Percentiles rank a stretch among this genome's conserved stretches.
Evolutionary conservation across 2,888 invertebrate genomes (phyloP).

Genomic region (Carabus problematicus): DNA sequence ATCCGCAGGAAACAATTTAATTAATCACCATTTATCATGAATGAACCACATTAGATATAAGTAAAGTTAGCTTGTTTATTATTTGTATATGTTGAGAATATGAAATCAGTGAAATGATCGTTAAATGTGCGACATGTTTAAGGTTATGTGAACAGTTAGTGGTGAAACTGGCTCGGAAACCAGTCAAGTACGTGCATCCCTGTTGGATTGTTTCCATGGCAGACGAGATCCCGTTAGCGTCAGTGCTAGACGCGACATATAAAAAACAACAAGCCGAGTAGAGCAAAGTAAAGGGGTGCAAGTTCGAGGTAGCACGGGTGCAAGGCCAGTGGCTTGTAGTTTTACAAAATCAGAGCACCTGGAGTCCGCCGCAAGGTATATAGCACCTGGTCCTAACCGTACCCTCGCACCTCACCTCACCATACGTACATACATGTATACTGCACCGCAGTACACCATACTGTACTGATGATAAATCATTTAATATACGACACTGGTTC

Average conservation of each 20-base stretch:
- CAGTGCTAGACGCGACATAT: constrained; percentile 7
- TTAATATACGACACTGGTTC: not conserved
- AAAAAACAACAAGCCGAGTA: constrained; percentile 9
- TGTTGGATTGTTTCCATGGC: constrained; percentile 4
- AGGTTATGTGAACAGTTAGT: no score
- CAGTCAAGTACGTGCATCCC: no score
- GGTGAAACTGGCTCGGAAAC: no score
- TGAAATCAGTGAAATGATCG: no score
- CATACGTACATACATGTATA: not conserved
- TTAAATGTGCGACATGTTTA: no score
- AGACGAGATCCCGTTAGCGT: constrained; percentile 8
- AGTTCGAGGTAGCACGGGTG: constrained; percentile 4
- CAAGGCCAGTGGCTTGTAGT: constrained; percentile 31
- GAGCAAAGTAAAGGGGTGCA: constrained; percentile 13
- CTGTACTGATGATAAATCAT: not conserved
- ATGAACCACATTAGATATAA: no score
- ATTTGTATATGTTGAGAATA: no score
- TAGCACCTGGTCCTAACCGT: constrained; percentile 2
- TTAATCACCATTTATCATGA: no score
- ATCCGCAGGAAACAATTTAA: no score
- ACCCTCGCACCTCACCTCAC: no score
- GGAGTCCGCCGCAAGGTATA: constrained; percentile 17
- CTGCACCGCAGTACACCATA: constrained; percentile 4
- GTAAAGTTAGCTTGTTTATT: no score
- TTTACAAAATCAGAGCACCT: constrained; percentile 40